Evolutionary conservation across 64 coral and sea anemone genomes (phyloP).

Genomic region (Montipora foliosa): DNA sequence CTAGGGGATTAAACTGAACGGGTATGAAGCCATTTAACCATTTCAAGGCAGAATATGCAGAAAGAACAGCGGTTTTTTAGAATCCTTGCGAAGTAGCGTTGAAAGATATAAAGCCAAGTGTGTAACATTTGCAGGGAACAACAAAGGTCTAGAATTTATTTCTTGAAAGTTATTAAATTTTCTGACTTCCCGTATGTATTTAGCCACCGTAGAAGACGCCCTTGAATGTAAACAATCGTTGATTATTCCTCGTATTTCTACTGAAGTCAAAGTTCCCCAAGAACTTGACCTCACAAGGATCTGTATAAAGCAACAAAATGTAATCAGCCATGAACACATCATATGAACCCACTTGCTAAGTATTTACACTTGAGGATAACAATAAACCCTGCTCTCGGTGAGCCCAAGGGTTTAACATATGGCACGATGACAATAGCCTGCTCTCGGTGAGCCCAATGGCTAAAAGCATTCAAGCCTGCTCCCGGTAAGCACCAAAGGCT

Average conservation of each 20-base stretch:
- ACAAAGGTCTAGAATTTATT: conserved; percentile 37
- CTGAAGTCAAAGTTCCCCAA: too few relatives aligned
- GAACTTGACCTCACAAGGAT: too few relatives aligned
- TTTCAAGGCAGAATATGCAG: conserved; percentile 1
- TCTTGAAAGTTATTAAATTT: conserved; percentile 51
- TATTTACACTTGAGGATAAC: neutral
- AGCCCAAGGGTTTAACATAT: conserved; percentile 34
- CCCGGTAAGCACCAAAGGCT: conserved; percentile 20
- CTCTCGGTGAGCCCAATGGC: neutral
- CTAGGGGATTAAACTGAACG: conserved; percentile 47
- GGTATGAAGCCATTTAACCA: conserved; percentile 40
- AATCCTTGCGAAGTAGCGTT: conserved; percentile 51
- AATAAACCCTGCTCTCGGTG: neutral
- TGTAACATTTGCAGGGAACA: conserved; percentile 43
- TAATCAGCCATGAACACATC: too few relatives aligned
- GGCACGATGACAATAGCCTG: conserved; percentile 26
- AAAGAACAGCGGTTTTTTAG: conserved; percentile 43
- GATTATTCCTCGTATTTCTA: too few relatives aligned
- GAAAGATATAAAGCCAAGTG: conserved; percentile 59
- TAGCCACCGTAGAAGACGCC: conserved; percentile 10
- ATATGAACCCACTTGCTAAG: too few relatives aligned
- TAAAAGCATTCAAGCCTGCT: conserved; percentile 24
- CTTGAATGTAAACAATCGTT: neutral
- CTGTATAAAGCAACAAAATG: too few relatives aligned
- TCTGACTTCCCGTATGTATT: conserved; percentile 33